Evolutionary conservation across 2,888 invertebrate species (phyloP).

Genomic region (Drepana falcataria): DNA sequence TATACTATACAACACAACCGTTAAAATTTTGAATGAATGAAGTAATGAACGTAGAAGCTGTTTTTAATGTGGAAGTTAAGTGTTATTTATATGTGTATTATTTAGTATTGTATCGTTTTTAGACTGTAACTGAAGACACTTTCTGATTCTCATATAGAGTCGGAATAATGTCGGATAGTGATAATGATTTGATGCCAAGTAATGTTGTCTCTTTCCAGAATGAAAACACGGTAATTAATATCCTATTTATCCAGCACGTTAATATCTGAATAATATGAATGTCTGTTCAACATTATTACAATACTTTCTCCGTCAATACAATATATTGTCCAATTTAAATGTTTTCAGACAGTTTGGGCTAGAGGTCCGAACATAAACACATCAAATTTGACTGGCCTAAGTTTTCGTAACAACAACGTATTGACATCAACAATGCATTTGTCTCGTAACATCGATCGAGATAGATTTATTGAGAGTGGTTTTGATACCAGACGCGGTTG

Average conservation of each 20-base stretch:
- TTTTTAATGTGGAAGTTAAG: too few species aligned
- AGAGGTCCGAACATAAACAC: slow-evolving; percentile 41
- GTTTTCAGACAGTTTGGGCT: slow-evolving; percentile 43
- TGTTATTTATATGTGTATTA: too few species aligned
- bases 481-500: slow-evolving; percentile 38
- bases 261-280: too few species aligned
- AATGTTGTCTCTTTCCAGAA: slow-evolving; percentile 38
- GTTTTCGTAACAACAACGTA: slow-evolving; percentile 32
- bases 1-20: too few species aligned
- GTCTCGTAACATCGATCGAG: slow-evolving; percentile 36
- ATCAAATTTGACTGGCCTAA: slow-evolving; percentile 31
- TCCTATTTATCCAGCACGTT: too few species aligned
- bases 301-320: too few species aligned
- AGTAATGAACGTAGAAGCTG: too few species aligned
- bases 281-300: too few species aligned
- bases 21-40: too few species aligned
- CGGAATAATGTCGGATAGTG: slow-evolving; percentile 42
- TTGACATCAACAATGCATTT: slow-evolving; percentile 39
- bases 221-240: slow-evolving; percentile 31
- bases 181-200: slow-evolving; percentile 38
- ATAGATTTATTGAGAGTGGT: slow-evolving; percentile 28
- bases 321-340: not conserved
- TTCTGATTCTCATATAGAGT: too few species aligned
- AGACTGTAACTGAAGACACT: too few species aligned
- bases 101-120: too few species aligned